Conservation (phyloP, 2,113 vertebrate genomes). For the Electrona antarctica region DNA sequence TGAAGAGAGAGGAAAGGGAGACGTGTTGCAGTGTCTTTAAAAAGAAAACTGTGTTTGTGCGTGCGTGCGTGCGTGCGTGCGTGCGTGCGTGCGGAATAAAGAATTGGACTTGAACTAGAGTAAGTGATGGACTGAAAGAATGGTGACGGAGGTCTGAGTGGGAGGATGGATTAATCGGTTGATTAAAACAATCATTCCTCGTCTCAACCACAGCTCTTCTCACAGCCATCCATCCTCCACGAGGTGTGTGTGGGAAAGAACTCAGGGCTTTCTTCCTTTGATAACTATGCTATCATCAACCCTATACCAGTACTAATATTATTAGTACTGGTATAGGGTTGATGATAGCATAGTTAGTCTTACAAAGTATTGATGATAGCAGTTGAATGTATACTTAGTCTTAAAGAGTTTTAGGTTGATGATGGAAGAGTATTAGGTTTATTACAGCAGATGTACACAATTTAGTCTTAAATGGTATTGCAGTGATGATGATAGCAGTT, state of each 20-base stretch:
- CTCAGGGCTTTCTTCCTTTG: constrained; percentile 52
- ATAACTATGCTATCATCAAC: too few species aligned
- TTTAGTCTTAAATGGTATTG: too few species aligned
- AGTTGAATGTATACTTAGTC: too few species aligned
- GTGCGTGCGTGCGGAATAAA: constrained; percentile 16
- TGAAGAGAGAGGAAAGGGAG: constrained; percentile 47
- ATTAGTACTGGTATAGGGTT: too few species aligned
- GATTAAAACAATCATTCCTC: constrained; percentile 48
- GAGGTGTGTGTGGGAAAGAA: constrained; percentile 44
- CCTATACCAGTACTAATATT: too few species aligned
- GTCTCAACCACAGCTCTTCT: constrained; percentile 32
- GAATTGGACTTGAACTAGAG: constrained; percentile 1
- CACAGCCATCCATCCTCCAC: constrained; percentile 53
- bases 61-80: not conserved
- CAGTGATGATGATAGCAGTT: too few species aligned
- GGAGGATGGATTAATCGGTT: constrained; percentile 40
- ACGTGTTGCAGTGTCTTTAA: constrained; percentile 61
- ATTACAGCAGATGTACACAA: too few species aligned
- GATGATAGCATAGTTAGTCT: too few species aligned
- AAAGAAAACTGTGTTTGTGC: not conserved
- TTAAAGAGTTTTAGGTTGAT: too few species aligned
- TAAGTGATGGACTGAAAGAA: constrained; percentile 6
- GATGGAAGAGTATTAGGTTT: too few species aligned
- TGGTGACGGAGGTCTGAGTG: constrained; percentile 16
- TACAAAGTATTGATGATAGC: too few species aligned